Conservation (phyloP, 1,140 invertebrate genomes). For the Calliphora vicina region DNA sequence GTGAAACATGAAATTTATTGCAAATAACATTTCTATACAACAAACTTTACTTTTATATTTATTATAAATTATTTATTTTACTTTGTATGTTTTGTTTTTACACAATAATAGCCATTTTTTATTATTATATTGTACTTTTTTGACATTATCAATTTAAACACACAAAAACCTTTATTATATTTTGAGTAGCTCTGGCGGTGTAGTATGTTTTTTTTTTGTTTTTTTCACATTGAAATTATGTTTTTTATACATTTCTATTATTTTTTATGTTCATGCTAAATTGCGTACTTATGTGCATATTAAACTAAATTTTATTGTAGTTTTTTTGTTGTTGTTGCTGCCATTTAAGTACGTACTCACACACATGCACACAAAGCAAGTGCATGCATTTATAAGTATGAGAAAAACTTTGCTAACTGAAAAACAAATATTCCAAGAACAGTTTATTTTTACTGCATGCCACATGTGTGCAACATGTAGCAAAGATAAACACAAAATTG, state of each 20-base stretch:
- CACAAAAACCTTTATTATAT: background rate
- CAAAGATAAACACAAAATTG: constrained; percentile 34
- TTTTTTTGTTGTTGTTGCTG: background rate
- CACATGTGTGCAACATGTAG: constrained; percentile 34
- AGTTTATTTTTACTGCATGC: constrained; percentile 26
- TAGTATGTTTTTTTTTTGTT: background rate
- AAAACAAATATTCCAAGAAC: constrained; percentile 3
- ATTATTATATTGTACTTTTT: constrained; percentile 6
- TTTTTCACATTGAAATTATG: background rate
- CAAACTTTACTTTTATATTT: background rate
- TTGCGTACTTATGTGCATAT: constrained; percentile 28
- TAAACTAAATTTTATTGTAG: constrained; percentile 33
- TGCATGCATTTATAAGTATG: background rate
- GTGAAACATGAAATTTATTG: background rate
- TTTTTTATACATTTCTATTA: constrained; percentile 8
- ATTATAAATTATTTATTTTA: background rate
- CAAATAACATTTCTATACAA: background rate
- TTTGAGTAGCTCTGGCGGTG: background rate
- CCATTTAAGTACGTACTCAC: background rate
- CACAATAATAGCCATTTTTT: background rate
- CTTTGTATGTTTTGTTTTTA: background rate
- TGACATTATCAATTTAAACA: constrained; percentile 23
- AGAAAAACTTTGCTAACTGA: background rate
- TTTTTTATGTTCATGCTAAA: constrained; percentile 30
- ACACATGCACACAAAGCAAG: background rate